Evolutionary conservation across 2,113 vertebrate genomes (phyloP), one percentile per base, ranked within the genome.

Genomic region (Forbesichthys papilliferus): DNA sequence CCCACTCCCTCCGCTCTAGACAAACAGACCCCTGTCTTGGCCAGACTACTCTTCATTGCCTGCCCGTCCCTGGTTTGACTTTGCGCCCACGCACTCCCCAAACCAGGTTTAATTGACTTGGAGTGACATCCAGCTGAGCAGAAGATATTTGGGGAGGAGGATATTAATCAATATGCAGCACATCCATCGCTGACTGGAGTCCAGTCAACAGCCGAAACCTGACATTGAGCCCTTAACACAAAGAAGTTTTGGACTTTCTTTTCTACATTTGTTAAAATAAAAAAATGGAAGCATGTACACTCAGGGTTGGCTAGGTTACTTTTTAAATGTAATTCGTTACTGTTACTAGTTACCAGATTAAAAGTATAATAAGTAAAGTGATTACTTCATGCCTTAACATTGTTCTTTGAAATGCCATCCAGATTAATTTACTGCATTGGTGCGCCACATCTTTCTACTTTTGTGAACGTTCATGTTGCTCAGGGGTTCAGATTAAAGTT

Each of bases 101-200:
- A 71, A 70, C 74, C 62, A 64, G 7, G 81, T 88, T 83, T 89
- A 87, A 86, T 84, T 84, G 84, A 87, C 68, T 85, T 47, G 67
- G 74, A 82, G 78, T 73, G 81, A 82, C 64, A 59, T 70, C 69
- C 69, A 61, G 72, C 77, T 60, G 77, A 18, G 80, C 20, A 68
- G 73, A 63, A 5, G 59, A 64, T 77, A 77, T 66, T 42, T 53
- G 71, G 60, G 80, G 78, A 73, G 68, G 72, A 85, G 55, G 58
- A 83, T 82, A 68, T 51, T 68, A 64, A 62, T 68, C 65, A 73
- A 85, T 65, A 69, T 61, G 73, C 75, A 81, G 61, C 58, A 5
- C 34, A 65, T 69, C 75, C 79, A 75, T 59, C 34, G 18, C 59
- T 76, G 36, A 69, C 64, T 65, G 77, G 63, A 68, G 68, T 68